These are phyloP conservation scores for Apodemus sylvaticus DNA, from an alignment of 2,113 vertebrate genomes.

Conservation along the genomic window DNA sequence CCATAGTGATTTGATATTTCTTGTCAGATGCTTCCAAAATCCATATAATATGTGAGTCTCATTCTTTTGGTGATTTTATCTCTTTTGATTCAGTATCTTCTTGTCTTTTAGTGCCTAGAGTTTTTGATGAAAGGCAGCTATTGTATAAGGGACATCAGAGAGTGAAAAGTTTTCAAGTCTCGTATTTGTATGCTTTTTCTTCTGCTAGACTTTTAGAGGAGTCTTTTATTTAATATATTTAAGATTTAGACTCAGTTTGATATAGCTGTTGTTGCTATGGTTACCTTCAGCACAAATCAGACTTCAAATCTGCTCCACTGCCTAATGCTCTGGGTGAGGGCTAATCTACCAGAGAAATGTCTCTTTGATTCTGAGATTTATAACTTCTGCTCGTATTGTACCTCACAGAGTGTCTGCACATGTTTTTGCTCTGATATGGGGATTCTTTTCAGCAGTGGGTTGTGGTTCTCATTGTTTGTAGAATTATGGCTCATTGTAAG, in stretches of 20 bases:
- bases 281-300: conserved; percentile 16
- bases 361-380: not conserved
- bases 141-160: not conserved
- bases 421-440: not conserved
- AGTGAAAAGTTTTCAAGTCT: not conserved
- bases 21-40: not conserved
- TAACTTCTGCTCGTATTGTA: not conserved
- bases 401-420: not conserved
- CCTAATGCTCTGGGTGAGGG: not conserved
- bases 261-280: conserved; percentile 49
- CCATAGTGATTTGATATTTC: not conserved
- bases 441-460: not conserved
- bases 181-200: not conserved
- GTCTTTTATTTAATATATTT: conserved; percentile 17
- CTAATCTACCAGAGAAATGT: not conserved
- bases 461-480: not conserved
- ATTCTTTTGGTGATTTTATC: not conserved
- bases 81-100: not conserved
- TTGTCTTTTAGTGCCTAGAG: not conserved
- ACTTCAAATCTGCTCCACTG: not conserved
- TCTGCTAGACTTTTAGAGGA: not conserved
- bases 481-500: not conserved
- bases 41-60: not conserved
- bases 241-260: not conserved
- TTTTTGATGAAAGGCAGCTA: not conserved